Conservation (phyloP, 2,888 invertebrate genomes). For the Cinara cedri region DNA sequence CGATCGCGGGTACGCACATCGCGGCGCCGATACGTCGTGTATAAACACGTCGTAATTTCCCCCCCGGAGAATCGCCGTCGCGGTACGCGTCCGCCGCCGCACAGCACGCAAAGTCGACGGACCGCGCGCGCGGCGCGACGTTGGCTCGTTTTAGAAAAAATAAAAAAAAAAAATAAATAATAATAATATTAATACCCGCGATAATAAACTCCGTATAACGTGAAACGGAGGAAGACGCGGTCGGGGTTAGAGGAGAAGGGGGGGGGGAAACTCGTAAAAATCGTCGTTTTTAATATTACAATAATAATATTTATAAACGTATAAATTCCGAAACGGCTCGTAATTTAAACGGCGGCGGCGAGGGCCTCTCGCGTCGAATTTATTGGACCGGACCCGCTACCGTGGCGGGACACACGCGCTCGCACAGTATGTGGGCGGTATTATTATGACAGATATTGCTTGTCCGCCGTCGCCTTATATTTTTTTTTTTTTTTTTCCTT, state of each 20-base stretch:
- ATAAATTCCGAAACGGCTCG: conserved; percentile 52
- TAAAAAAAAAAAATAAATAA: too few relatives aligned
- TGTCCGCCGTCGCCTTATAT: conserved; percentile 51
- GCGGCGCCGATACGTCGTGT: background rate
- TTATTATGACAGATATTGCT: conserved; percentile 57
- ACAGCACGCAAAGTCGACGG: background rate
- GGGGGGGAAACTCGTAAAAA: conserved; percentile 32
- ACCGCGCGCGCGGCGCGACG: too few relatives aligned
- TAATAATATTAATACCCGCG: too few relatives aligned
- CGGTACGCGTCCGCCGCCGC: too few relatives aligned
- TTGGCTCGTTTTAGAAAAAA: too few relatives aligned
- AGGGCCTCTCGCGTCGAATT: conserved; percentile 33
- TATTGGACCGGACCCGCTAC: conserved; percentile 55
- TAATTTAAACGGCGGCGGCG: conserved; percentile 32
- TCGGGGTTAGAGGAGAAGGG: too few relatives aligned
- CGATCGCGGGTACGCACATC: background rate
- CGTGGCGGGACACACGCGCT: conserved; percentile 43
- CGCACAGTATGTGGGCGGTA: conserved; percentile 54
- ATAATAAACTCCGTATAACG: conserved; percentile 13
- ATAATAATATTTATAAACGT: conserved; percentile 50
- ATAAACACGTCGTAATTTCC: background rate
- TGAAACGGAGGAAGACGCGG: background rate
- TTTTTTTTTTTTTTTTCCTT: conserved; percentile 13
- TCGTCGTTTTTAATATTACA: conserved; percentile 34
- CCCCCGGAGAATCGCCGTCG: background rate